Evolutionary conservation across 2,113 vertebrate genomes (phyloP).

Genomic region (Ranitomeya imitator): DNA sequence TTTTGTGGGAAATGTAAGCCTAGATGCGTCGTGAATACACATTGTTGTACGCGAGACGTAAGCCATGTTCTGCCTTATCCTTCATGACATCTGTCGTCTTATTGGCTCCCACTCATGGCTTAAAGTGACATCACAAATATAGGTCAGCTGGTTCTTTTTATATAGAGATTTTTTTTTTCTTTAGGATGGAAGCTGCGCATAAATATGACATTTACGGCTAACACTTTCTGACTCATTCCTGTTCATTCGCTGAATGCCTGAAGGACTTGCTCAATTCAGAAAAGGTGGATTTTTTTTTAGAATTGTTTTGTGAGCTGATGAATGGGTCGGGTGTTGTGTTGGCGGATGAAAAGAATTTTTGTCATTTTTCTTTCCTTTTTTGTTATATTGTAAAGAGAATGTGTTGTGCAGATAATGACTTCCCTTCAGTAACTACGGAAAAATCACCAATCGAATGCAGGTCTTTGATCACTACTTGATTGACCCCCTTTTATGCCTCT

Average conservation of each 20-base stretch:
- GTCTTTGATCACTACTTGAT: neutral
- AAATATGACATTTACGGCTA: conserved; percentile 25
- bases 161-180: neutral
- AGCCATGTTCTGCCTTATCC: neutral
- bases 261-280: conserved; percentile 35
- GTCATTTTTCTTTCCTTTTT: neutral
- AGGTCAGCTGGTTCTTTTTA: conserved; percentile 26
- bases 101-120: conserved; percentile 6
- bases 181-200: neutral
- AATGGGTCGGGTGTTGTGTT: conserved; percentile 21
- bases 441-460: neutral
- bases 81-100: neutral
- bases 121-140: conserved; percentile 24
- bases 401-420: neutral
- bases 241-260: conserved; percentile 13
- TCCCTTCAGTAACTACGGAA: neutral
- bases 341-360: neutral
- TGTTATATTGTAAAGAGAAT: neutral
- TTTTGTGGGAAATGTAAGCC: neutral
- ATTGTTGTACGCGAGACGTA: neutral
- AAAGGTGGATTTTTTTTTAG: conserved; percentile 42
- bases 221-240: conserved; percentile 37
- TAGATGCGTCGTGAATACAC: neutral
- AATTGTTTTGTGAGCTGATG: conserved; percentile 39
- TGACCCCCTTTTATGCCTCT: neutral